Base-by-base conservation (phyloP, 2,888 invertebrate genomes). In the Eupithecia vulgata region DNA sequence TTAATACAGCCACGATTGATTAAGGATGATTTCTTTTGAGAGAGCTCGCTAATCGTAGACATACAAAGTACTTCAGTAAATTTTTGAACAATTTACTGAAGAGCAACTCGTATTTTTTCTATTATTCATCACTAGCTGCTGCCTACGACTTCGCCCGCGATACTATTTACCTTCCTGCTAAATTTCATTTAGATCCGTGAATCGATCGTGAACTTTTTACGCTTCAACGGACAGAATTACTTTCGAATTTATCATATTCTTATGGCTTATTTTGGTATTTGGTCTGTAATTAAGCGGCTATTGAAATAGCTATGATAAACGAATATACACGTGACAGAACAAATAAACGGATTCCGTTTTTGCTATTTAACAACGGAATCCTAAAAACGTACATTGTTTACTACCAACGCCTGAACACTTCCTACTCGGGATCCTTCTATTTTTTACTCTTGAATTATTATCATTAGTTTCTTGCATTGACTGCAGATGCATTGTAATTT, bases 401-500 rank as follows among this genome's bases (percentile, higher is more conserved):
- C 5, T 13, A 57, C 57, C 12, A 25, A 3, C 52, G 52, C 10
- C 52, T 25, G 0, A 12, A 25, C 4, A 57, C 57, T 57, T 57
- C 57, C 57, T 57, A 21, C 57, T 57, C 5, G 61, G 17, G 17
- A 52, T 61, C 30, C 61, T 61, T 61, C 61, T 61, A 6, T 30
- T 34, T 34, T 61, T 61, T 61, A 61, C 61, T 21, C 17, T 34
- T 1, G 2, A 34, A 17, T 30, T 34, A 34, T 34, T 8, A 61
- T 61, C 61, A 34, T 34, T 61, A 61, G 61, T 8, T 59, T 30
- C 30, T 34, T 34, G 3, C 61, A 61, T 30, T 61, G 8, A 34
- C n/a, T 34, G 61, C 34, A 59, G 61, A 30, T 61, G 61, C 61
- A 61, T 61, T 34, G 61, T 61, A 61, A 61, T 61, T 61, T 34